Percentiles rank a stretch among this genome's conserved stretches.
These are phyloP conservation scores for Cyphomyrus discorhynchus DNA, from an alignment of 2,113 vertebrate genomes.

Conservation along the genomic window DNA sequence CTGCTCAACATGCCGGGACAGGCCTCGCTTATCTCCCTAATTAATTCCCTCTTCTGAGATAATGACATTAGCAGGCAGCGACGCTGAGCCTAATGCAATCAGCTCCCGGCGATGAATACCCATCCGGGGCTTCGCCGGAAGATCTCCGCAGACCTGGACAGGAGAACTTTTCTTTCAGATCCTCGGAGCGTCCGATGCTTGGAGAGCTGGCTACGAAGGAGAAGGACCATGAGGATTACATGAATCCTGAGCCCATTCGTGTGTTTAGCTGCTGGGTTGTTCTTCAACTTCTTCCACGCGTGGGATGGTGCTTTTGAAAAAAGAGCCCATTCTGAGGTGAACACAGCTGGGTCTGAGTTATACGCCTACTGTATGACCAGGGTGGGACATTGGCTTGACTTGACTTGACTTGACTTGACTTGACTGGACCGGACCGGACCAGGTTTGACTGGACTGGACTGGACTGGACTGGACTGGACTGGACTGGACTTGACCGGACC, in stretches of 20 bases:
- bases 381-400: background rate
- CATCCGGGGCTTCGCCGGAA: background rate
- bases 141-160: background rate
- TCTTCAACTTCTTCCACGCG: background rate
- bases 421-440: background rate
- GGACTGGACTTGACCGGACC: background rate
- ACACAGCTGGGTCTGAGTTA: background rate
- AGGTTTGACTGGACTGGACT: too few species aligned
- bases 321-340: background rate
- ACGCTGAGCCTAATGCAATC: constrained; percentile 37
- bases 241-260: too few species aligned
- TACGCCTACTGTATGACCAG: background rate
- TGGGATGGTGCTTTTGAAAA: background rate
- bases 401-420: background rate
- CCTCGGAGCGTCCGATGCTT: background rate
- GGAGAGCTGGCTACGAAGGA: background rate
- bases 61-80: constrained; percentile 45
- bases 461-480: background rate
- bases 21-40: constrained; percentile 22
- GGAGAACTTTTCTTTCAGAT: background rate
- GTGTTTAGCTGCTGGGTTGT: background rate
- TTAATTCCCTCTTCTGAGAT: constrained; percentile 42
- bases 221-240: background rate
- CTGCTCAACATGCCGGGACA: constrained; percentile 1
- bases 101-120: constrained; percentile 36